phyloP scores from a whole-genome alignment of 37 sponge, comb jelly and placozoan species.

The Halichondria panicea region DNA sequence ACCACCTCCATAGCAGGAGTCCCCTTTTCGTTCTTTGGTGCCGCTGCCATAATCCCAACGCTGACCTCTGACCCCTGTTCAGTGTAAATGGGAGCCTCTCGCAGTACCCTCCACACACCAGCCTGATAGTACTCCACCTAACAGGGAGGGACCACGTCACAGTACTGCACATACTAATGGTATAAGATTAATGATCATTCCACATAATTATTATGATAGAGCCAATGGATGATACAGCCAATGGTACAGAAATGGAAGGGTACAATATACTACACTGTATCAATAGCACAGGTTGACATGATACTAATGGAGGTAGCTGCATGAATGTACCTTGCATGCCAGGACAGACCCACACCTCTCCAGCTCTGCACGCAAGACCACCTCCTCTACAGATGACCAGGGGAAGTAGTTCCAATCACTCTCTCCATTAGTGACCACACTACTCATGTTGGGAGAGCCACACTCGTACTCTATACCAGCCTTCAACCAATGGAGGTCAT shows the following conservation, averaged over 20 bases:
- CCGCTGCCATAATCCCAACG: constrained; percentile 33
- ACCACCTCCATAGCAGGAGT: constrained; percentile 14
- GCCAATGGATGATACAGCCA: too few species aligned
- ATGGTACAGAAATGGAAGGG: too few species aligned
- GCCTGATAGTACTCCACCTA: constrained; percentile 11
- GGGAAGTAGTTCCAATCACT: constrained; percentile 38
- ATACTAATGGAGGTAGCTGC: too few species aligned
- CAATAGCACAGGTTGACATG: too few species aligned
- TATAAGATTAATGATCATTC: not conserved
- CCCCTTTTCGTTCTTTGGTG: constrained; percentile 33
- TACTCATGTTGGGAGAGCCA: constrained; percentile 31
- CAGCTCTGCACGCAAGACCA: constrained; percentile 2
- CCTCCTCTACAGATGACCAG: constrained; percentile 18
- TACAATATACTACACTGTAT: too few species aligned
- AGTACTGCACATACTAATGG: not conserved
- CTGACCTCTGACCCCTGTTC: not conserved
- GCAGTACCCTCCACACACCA: constrained; percentile 28
- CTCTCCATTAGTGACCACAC: constrained; percentile 39
- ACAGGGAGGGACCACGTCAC: constrained; percentile 1
- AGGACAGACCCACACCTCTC: not conserved
- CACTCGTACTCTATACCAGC: constrained; percentile 41
- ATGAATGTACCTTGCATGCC: constrained; percentile 6
- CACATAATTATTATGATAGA: not conserved
- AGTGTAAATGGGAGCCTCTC: constrained; percentile 9
- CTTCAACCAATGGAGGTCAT: constrained; percentile 41